Conservation (phyloP, 2,888 invertebrate genomes). For the Sepiola atlantica region DNA sequence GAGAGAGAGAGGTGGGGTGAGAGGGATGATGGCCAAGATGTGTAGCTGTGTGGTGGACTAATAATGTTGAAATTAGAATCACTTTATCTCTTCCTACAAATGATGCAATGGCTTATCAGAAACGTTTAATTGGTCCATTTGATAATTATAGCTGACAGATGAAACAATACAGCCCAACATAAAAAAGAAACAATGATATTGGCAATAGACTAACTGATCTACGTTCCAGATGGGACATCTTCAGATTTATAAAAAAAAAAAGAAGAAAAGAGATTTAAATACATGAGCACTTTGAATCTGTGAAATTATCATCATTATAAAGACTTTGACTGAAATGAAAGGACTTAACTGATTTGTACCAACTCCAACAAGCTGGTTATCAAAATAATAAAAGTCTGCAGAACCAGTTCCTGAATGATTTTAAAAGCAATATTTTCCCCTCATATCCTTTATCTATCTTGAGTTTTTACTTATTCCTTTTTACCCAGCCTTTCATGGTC, state of each 20-base stretch:
- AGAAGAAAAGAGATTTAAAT: no score
- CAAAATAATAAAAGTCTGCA: no score
- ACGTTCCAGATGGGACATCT: not conserved
- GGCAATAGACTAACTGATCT: not conserved
- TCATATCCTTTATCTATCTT: no score
- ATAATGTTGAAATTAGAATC: not conserved
- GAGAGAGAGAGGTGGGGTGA: not conserved
- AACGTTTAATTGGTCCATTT: not conserved
- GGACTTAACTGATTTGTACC: no score
- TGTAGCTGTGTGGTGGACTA: not conserved
- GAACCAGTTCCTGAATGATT: no score
- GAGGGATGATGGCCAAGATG: not conserved
- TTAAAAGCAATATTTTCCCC: no score
- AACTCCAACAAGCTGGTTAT: no score
- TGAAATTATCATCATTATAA: no score
- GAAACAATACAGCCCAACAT: not conserved
- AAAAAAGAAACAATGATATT: not conserved
- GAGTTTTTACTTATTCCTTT: no score
- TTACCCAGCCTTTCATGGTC: no score
- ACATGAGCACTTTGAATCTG: no score
- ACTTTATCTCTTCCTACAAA: not conserved
- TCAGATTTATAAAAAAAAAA: not conserved
- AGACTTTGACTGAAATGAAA: no score
- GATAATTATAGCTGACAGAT: not conserved
- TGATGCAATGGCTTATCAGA: constrained; percentile 32